Evolutionary conservation across 2,113 vertebrate species (phyloP).

Genomic region (Chascanopsetta lugubris): DNA sequence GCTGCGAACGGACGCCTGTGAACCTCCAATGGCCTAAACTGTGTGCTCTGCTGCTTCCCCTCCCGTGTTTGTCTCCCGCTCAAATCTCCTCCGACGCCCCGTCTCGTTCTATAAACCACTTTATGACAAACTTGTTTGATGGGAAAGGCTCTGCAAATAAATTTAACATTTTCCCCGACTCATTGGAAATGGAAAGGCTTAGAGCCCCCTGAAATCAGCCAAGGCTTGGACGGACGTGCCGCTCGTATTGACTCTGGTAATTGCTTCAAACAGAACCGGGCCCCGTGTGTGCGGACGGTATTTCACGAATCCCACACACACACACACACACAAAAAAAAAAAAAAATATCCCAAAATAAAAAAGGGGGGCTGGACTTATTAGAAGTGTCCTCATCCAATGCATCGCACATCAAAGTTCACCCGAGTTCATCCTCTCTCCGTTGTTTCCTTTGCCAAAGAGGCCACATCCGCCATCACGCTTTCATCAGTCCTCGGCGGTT

Average conservation of each 20-base stretch:
- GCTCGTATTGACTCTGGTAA: slow-evolving; percentile 36
- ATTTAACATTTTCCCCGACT: slow-evolving; percentile 29
- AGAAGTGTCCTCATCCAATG: neutral
- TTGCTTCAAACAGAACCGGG: slow-evolving; percentile 43
- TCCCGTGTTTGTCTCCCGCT: neutral
- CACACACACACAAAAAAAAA: too few species aligned
- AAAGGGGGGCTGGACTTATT: neutral
- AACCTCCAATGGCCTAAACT: neutral
- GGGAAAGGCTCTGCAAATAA: slow-evolving; percentile 30
- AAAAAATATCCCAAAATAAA: slow-evolving; percentile 6
- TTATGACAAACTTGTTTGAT: slow-evolving; percentile 32
- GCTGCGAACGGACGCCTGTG: neutral
- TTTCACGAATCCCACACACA: too few species aligned
- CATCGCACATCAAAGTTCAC: neutral
- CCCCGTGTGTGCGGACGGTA: slow-evolving; percentile 18
- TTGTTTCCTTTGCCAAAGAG: neutral
- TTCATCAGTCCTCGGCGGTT: neutral
- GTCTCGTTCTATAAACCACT: slow-evolving; percentile 26
- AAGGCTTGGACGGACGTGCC: neutral
- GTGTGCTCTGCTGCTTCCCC: neutral
- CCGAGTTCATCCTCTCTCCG: neutral
- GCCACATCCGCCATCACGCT: neutral
- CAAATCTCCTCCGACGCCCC: neutral
- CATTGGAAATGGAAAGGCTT: slow-evolving; percentile 29
- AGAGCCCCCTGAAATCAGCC: slow-evolving; percentile 15